These are phyloP conservation scores for Ptilorrhoa leucosticta DNA, from an alignment of 2,113 vertebrate species.

Conservation along the genomic window DNA sequence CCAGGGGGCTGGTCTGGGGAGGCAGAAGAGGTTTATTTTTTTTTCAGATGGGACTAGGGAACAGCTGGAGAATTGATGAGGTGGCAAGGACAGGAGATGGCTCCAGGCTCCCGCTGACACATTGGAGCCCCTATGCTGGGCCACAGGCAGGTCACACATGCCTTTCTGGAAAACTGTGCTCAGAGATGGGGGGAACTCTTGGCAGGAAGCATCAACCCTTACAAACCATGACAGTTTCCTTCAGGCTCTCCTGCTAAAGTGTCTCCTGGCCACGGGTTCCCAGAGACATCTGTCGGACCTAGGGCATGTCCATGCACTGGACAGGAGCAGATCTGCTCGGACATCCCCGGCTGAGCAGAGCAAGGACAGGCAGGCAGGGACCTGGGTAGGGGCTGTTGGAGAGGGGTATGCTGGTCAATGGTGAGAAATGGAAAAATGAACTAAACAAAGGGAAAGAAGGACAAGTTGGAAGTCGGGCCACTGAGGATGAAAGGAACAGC, in stretches of 20 bases:
- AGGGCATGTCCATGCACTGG: neutral
- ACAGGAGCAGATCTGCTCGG: neutral
- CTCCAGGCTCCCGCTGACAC: neutral
- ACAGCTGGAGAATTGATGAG: neutral
- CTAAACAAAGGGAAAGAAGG: neutral
- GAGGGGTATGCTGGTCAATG: rapidly evolving
- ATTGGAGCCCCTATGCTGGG: neutral
- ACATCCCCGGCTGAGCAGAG: neutral
- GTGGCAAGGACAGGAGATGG: neutral
- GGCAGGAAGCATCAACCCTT: neutral
- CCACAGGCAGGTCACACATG: neutral
- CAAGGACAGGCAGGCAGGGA: neutral
- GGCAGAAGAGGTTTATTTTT: neutral
- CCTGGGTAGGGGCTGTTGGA: neutral
- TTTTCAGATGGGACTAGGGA: neutral
- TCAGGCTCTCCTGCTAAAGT: neutral
- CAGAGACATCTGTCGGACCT: neutral
- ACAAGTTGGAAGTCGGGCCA: neutral
- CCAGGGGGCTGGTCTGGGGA: neutral
- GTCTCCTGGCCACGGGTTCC: neutral
- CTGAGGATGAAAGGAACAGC: neutral
- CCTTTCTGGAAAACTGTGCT: neutral
- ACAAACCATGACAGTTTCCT: neutral
- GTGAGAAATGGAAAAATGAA: neutral
- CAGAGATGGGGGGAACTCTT: neutral